Evolutionary conservation across 2,888 invertebrate genomes (phyloP), one percentile per base, ranked within the genome.

Genomic region (Rhabditophanes sp.): DNA sequence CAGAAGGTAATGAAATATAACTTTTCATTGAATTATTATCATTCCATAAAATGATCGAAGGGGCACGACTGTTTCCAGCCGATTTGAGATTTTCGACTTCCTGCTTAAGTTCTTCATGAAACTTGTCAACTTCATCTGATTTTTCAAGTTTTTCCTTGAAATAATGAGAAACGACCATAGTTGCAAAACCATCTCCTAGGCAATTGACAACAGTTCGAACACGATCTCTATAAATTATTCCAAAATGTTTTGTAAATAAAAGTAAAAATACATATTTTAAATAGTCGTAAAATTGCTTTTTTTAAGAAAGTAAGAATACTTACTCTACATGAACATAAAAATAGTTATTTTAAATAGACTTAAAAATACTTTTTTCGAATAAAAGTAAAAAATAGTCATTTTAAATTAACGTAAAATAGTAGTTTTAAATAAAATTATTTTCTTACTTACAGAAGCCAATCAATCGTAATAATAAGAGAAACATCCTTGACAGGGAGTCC

Each of bases 401-500:
- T n/a, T 26, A 8, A 25, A 11, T 3, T 2, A 29, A n/a, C 12
- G 6, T n/a, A n/a, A n/a, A n/a, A n/a, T n/a, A n/a, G n/a, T n/a
- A n/a, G 4, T 23, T 15, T n/a, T 30, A 22, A 9, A n/a, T 19
- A 18, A 15, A 12, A 21, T 26, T 9, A 3, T 3, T 18, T 27
- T 20, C n/a, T 3, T 27, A 67, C 69, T 69, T 59, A 76, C 76
- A 77, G 57, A 38, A 77, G 67, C 76, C 76, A 77, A 59, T 77
- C 77, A 30, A 77, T 75, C 18, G 76, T 74, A 42, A 77, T 72
- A 28, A 77, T 71, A 42, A 77, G 67, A 20, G 75, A 73, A 47
- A 76, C 72, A 55, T 77, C 76, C 35, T 73, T 69, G 1, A 74
- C 74, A 7, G 76, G 77, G 30, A 77, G 67, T 17, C 74, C 75